Percentiles rank a stretch among this genome's conserved stretches.
These are phyloP conservation scores for Danio jaintianensis DNA, from an alignment of 2,797 vertebrate genomes.

Conservation along the genomic window DNA sequence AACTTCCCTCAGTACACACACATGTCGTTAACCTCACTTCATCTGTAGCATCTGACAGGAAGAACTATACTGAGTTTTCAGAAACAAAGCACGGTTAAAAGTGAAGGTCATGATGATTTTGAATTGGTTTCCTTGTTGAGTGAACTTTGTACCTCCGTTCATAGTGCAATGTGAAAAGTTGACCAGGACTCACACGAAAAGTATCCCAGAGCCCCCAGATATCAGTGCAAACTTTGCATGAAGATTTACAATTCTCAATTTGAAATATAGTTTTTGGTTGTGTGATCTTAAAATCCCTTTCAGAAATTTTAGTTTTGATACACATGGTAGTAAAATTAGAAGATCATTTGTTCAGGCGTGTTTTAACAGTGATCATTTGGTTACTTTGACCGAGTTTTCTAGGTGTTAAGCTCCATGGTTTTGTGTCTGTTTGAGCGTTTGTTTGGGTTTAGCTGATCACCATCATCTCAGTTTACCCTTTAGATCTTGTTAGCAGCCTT, in stretches of 20 bases:
- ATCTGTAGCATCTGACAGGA: background rate
- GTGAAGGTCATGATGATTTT: background rate
- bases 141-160: background rate
- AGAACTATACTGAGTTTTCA: background rate
- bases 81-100: background rate
- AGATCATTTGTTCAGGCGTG: background rate
- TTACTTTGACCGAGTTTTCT: background rate
- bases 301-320: background rate
- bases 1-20: background rate
- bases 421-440: background rate
- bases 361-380: background rate
- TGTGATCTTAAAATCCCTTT: background rate
- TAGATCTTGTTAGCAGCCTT: constrained; percentile 16
- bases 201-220: background rate
- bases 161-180: background rate
- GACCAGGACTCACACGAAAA: background rate
- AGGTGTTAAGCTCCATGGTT: background rate
- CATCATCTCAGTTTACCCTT: background rate
- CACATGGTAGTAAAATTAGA: too few species aligned
- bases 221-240: background rate
- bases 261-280: background rate
- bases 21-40: background rate
- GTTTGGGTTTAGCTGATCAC: background rate
- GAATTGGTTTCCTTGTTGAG: background rate
- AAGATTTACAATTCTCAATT: background rate